Evolutionary conservation across 2,113 vertebrate species (phyloP).

Genomic region (Okapia johnstoni): DNA sequence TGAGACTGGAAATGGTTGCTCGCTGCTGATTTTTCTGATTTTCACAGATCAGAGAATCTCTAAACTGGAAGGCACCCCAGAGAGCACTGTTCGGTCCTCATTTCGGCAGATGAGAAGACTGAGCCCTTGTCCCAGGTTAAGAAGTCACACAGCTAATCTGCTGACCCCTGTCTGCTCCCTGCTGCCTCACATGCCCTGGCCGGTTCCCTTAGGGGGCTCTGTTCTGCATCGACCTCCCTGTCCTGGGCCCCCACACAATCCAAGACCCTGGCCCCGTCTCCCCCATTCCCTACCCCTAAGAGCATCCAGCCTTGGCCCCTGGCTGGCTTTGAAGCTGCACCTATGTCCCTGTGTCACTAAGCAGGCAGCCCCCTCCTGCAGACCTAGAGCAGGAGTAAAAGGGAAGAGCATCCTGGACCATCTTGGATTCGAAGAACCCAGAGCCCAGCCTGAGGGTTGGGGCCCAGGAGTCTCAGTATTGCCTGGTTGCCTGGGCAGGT

Average conservation of each 20-base stretch:
- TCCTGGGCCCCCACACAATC: not conserved
- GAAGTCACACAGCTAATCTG: not conserved
- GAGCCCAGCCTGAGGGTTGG: not conserved
- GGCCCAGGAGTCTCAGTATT: not conserved
- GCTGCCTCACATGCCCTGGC: not conserved
- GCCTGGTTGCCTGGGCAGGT: not conserved
- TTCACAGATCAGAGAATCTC: not conserved
- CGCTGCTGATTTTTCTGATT: not conserved
- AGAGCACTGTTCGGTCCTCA: not conserved
- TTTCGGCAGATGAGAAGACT: slow-evolving; percentile 9
- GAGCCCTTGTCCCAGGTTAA: not conserved
- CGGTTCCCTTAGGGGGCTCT: not conserved
- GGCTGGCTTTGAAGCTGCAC: not conserved
- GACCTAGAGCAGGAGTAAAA: not conserved
- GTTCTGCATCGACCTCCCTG: not conserved
- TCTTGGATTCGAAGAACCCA: not conserved
- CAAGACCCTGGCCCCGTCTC: not conserved
- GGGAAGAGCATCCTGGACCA: not conserved
- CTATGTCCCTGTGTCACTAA: not conserved
- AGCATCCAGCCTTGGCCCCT: not conserved
- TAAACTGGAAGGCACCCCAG: not conserved
- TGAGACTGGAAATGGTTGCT: not conserved
- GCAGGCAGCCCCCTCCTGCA: not conserved
- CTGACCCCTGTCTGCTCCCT: not conserved
- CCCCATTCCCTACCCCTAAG: not conserved